These are phyloP conservation scores for Phyllotreta striolata DNA, from an alignment of 2,888 invertebrate genomes.

Conservation along the genomic window DNA sequence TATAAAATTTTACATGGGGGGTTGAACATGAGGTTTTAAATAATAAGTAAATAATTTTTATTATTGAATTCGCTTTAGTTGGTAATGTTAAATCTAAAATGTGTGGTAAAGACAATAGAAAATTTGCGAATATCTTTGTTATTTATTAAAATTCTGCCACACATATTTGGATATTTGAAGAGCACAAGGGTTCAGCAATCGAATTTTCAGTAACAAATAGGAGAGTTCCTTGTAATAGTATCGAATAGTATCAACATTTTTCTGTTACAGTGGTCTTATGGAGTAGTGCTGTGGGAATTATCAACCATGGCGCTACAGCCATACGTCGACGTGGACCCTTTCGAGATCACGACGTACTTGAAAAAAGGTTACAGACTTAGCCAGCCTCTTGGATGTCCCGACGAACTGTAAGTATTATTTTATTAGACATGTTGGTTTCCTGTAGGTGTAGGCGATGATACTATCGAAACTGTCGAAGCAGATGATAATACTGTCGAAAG, in stretches of 20 bases:
- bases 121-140: too few species aligned
- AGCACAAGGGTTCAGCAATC: too few species aligned
- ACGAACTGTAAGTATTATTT: conserved; percentile 83
- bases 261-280: conserved; percentile 84
- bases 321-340: conserved; percentile 89
- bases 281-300: conserved; percentile 94
- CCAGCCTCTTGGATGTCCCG: conserved; percentile 94
- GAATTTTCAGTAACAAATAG: not conserved
- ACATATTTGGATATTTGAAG: too few species aligned
- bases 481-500: not conserved
- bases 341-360: conserved; percentile 88
- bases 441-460: too few species aligned
- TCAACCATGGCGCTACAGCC: conserved; percentile 91
- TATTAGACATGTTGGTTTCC: not conserved
- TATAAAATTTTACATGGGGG: too few species aligned
- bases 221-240: not conserved
- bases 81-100: too few species aligned
- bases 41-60: too few species aligned
- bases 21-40: too few species aligned
- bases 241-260: not conserved
- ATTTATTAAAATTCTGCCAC: too few species aligned
- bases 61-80: too few species aligned
- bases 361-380: conserved; percentile 88
- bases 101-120: too few species aligned
- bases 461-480: too few species aligned